phyloP scores from a whole-genome alignment of 2,113 vertebrate genomes.

The Chloebia gouldiae region DNA sequence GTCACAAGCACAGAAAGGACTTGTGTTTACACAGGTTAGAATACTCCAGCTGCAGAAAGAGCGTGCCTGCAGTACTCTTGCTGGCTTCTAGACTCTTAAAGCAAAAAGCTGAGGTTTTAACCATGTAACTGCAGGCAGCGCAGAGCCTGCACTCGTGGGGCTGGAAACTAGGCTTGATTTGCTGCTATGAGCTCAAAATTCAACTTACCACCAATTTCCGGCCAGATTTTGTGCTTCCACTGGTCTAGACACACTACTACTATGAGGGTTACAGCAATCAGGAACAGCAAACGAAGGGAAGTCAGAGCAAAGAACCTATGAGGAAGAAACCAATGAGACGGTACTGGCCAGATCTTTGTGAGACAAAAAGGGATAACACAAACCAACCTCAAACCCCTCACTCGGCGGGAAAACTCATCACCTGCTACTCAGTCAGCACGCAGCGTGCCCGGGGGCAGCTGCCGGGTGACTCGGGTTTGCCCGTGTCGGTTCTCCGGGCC shows the following conservation, averaged over 20 bases:
- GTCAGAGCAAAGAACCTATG: conserved; percentile 91
- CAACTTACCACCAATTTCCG: conserved; percentile 83
- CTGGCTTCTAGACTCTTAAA: not conserved
- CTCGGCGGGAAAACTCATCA: accelerated
- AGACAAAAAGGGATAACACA: too few species aligned
- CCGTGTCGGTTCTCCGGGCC: accelerated
- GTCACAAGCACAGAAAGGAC: not conserved
- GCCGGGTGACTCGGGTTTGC: not conserved
- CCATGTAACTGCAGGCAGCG: not conserved
- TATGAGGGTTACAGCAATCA: conserved; percentile 80
- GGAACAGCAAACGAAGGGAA: conserved; percentile 87
- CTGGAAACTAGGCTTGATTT: accelerated
- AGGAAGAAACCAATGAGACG: not conserved
- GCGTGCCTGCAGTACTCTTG: not conserved
- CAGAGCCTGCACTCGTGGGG: not conserved
- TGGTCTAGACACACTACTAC: conserved; percentile 84
- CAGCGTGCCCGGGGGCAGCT: not conserved
- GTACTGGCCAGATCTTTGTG: accelerated
- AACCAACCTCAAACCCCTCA: not conserved
- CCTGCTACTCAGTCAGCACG: too few species aligned
- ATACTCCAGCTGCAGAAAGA: not conserved
- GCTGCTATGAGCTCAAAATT: not conserved
- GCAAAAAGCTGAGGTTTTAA: not conserved
- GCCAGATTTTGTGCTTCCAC: conserved; percentile 93
- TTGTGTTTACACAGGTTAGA: not conserved